These are phyloP conservation scores for Catocala sponsa DNA, from an alignment of 2,888 invertebrate species.

Conservation along the genomic window DNA sequence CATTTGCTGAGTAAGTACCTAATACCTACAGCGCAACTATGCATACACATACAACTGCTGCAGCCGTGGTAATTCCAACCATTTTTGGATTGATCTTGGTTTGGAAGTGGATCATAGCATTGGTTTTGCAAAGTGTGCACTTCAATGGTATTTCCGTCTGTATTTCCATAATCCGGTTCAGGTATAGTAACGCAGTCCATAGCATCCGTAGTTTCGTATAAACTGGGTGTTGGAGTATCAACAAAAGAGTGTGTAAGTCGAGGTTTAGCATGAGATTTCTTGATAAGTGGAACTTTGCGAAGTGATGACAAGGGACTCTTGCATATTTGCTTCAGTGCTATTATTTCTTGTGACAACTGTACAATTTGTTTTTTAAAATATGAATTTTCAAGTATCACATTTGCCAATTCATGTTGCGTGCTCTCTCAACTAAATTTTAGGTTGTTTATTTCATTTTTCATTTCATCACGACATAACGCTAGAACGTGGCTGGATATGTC, in stretches of 20 bases:
- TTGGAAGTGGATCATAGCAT: no score
- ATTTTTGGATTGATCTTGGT: no score
- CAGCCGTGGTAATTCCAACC: no score
- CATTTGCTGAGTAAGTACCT: no score
- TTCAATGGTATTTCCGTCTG: no score
- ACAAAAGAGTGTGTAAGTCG: slow-evolving; percentile 4
- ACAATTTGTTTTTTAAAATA: slow-evolving; percentile 6
- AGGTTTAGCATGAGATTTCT: not conserved
- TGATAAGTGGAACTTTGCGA: not conserved
- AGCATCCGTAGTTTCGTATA: not conserved
- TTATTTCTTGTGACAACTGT: slow-evolving; percentile 5
- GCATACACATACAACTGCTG: no score
- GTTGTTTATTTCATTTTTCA: slow-evolving; percentile 13
- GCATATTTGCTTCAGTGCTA: slow-evolving; percentile 8
- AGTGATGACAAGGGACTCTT: slow-evolving; percentile 4
- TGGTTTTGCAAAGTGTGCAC: no score
- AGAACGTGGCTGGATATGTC: slow-evolving; percentile 8
- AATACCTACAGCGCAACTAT: no score
- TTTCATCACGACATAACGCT: slow-evolving; percentile 6
- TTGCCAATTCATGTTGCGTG: slow-evolving; percentile 11
- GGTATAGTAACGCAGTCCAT: no score
- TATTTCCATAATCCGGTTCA: no score
- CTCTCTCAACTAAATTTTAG: slow-evolving; percentile 5
- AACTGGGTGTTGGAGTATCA: not conserved
- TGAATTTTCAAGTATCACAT: slow-evolving; percentile 9